These are phyloP conservation scores for Prunella fulvescens DNA, from an alignment of 2,113 vertebrate species.

Conservation along the genomic window DNA sequence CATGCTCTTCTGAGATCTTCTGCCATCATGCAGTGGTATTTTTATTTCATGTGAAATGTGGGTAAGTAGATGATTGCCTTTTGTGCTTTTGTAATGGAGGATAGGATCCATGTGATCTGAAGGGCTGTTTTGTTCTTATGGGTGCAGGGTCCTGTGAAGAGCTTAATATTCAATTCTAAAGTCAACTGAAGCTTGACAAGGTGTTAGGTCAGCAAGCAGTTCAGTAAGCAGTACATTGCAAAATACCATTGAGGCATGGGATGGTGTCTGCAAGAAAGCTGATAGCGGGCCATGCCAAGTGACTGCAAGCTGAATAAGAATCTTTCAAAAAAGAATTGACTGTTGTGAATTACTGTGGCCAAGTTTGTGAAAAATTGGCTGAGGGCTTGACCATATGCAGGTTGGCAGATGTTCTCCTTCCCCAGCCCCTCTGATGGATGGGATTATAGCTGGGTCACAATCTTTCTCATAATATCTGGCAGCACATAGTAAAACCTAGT, in stretches of 20 bases:
- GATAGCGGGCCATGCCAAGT: neutral
- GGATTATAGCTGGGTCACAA: neutral
- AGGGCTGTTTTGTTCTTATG: neutral
- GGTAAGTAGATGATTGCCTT: neutral
- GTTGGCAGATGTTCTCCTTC: neutral
- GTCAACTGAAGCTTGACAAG: neutral
- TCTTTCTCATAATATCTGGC: neutral
- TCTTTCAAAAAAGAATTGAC: neutral
- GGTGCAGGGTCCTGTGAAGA: neutral
- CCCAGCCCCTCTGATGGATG: neutral
- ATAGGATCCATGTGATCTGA: neutral
- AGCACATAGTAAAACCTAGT: neutral
- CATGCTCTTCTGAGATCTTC: neutral
- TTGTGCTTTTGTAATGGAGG: neutral
- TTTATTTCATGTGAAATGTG: neutral
- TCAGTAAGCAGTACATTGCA: neutral
- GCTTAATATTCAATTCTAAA: neutral
- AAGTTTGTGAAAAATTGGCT: neutral
- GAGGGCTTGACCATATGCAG: neutral
- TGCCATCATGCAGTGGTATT: neutral
- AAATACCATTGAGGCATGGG: neutral
- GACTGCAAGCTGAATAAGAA: neutral
- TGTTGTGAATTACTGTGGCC: neutral
- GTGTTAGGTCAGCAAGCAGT: neutral
- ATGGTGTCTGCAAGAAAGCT: neutral